Evolutionary conservation across 2,888 invertebrate genomes (phyloP).

Genomic region (Eurois occulta): DNA sequence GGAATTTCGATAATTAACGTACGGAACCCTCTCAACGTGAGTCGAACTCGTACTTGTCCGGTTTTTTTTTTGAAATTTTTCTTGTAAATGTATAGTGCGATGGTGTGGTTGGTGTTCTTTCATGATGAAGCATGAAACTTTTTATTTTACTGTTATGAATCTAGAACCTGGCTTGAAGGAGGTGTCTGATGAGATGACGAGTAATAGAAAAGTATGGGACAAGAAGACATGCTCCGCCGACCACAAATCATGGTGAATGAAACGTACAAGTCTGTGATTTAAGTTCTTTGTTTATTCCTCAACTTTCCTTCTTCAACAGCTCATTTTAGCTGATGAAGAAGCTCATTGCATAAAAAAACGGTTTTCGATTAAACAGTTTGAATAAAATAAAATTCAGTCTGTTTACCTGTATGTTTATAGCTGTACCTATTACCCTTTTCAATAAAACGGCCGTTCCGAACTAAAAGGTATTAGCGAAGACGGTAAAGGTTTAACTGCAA

Average conservation of each 20-base stretch:
- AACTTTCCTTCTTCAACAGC: too few species aligned
- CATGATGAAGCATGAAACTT: neutral
- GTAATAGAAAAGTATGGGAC: too few species aligned
- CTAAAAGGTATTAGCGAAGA: constrained; percentile 41
- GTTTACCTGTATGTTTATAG: constrained; percentile 18
- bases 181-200: too few species aligned
- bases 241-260: neutral
- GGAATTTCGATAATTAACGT: too few species aligned
- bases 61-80: neutral
- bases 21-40: too few species aligned
- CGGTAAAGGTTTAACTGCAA: constrained; percentile 59
- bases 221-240: too few species aligned
- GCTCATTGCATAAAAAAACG: neutral
- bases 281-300: neutral
- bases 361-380: neutral
- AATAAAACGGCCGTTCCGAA: constrained; percentile 50
- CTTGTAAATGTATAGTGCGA: neutral
- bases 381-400: constrained; percentile 29
- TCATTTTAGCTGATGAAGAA: neutral
- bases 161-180: too few species aligned
- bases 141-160: neutral
- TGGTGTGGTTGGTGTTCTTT: neutral
- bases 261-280: neutral
- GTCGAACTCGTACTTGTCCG: too few species aligned
- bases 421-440: constrained; percentile 50